phyloP scores from a whole-genome alignment of 2,888 invertebrate species.

The Acrobasis consociella region DNA sequence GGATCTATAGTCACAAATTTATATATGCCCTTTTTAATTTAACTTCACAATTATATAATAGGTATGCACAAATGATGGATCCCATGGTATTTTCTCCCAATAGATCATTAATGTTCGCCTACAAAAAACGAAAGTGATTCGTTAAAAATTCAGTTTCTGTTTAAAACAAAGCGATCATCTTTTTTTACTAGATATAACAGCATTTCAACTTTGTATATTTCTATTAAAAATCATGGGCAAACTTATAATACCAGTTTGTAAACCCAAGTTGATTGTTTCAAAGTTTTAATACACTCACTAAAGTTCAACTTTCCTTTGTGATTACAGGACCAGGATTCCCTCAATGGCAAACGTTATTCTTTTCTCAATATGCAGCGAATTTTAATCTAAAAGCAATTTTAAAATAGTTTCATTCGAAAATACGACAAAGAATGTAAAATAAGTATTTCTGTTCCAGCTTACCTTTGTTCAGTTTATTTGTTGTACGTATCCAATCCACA shows the following conservation, averaged over 20 bases:
- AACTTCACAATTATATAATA: no score
- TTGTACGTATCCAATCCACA: neutral
- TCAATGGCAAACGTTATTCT: slow-evolving; percentile 2
- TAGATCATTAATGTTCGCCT: no score
- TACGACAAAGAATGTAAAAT: neutral
- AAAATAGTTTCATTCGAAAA: slow-evolving; percentile 1
- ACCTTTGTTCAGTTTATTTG: slow-evolving; percentile 1
- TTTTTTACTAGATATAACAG: no score
- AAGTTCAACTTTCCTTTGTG: neutral
- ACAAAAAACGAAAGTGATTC: no score
- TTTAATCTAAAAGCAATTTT: slow-evolving; percentile 3
- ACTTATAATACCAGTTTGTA: neutral
- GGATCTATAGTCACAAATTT: neutral
- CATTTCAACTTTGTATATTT: no score
- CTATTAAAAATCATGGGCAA: neutral
- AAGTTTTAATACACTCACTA: neutral
- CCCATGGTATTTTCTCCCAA: no score
- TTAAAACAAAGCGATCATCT: no score
- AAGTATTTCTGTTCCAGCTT: slow-evolving; percentile 1
- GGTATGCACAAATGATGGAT: no score
- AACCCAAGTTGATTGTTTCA: neutral
- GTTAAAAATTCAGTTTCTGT: no score
- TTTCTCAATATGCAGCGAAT: slow-evolving; percentile 2
- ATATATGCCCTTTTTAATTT: no score
- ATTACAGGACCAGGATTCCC: neutral